Evolutionary conservation across 2,797 vertebrate species (phyloP).

Genomic region (Microctenopoma stevenorrisi): DNA sequence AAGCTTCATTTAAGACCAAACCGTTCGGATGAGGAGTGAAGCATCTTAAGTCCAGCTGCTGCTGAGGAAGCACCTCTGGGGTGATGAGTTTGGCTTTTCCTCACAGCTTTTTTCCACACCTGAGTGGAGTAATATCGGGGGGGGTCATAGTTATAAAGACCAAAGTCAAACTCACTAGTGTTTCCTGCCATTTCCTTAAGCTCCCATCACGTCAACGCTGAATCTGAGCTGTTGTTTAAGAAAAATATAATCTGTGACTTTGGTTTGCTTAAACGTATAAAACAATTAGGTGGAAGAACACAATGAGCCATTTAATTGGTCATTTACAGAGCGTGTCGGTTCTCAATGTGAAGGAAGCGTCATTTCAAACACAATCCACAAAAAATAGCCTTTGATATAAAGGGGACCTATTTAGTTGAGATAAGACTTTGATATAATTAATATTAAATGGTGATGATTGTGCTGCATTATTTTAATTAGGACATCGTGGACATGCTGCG

Average conservation of each 20-base stretch:
- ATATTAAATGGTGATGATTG: conserved; percentile 65
- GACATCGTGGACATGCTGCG: conserved; percentile 45
- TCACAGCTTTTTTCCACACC: not conserved
- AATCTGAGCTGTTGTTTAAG: not conserved
- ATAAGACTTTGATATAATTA: conserved; percentile 64
- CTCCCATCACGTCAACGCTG: conserved; percentile 20
- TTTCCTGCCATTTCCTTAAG: not conserved
- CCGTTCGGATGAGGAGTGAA: too few relatives aligned
- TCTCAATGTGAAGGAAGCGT: conserved; percentile 40
- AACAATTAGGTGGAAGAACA: conserved; percentile 37
- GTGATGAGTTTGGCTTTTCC: not conserved
- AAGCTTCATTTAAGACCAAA: not conserved
- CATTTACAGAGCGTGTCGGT: conserved; percentile 45
- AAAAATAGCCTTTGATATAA: conserved; percentile 47
- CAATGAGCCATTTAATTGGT: conserved; percentile 52
- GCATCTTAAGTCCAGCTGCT: too few relatives aligned
- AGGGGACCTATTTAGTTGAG: conserved; percentile 49
- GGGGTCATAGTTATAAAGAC: conserved; percentile 52
- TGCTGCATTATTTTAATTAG: conserved; percentile 65
- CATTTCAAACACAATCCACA: conserved; percentile 59
- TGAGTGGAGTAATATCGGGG: not conserved
- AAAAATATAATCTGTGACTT: conserved; percentile 2
- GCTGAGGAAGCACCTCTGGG: not conserved
- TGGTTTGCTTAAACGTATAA: conserved; percentile 10
- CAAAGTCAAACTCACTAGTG: conserved; percentile 44